phyloP scores from a whole-genome alignment of 2,888 invertebrate species.

The Palloptera scutellata region DNA sequence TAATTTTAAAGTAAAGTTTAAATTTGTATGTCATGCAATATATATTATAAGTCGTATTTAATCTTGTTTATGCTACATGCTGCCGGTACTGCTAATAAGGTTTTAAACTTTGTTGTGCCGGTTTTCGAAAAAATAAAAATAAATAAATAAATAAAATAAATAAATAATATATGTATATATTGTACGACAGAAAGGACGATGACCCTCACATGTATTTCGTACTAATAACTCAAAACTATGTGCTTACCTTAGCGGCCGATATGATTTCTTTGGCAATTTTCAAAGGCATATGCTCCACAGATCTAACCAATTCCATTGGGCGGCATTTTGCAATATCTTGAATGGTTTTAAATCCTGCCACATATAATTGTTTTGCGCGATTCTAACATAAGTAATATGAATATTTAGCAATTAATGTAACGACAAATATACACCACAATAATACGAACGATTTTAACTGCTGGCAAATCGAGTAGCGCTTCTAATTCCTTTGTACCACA shows the following conservation, averaged over 20 bases:
- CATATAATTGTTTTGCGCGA: constrained; percentile 83
- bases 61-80: too few species aligned
- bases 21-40: too few species aligned
- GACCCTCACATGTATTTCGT: background rate
- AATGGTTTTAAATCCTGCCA: constrained; percentile 82
- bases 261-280: constrained; percentile 82
- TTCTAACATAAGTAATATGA: constrained; percentile 61
- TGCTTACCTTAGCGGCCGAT: constrained; percentile 78
- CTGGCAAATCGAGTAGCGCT: constrained; percentile 86
- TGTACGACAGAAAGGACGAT: background rate
- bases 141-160: too few species aligned
- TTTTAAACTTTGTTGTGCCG: too few species aligned
- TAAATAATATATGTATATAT: too few species aligned
- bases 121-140: too few species aligned
- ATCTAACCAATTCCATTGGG: constrained; percentile 69
- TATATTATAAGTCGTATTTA: too few species aligned
- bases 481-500: constrained; percentile 83
- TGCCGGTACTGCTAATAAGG: too few species aligned
- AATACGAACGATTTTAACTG: constrained; percentile 78
- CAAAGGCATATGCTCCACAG: constrained; percentile 76
- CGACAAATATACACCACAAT: background rate
- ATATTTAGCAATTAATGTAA: background rate
- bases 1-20: too few species aligned
- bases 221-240: background rate
- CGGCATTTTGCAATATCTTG: constrained; percentile 79